A percentile compares a stretch with the other conserved stretches of the same genome.
These are phyloP conservation scores for Eumeta japonica DNA, from an alignment of 1,140 invertebrate genomes.

Conservation along the genomic window DNA sequence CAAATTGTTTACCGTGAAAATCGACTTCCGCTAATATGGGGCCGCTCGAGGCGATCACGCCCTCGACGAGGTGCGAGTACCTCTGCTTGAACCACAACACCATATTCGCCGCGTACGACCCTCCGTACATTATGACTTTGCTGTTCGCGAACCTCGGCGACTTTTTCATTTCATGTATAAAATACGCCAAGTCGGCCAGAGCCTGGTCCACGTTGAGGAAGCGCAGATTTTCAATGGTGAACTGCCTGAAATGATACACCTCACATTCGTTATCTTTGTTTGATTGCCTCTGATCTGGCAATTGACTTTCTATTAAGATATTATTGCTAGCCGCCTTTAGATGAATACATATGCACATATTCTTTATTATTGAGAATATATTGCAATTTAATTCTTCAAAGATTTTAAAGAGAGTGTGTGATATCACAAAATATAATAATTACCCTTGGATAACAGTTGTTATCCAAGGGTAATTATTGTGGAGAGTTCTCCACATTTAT, in stretches of 20 bases:
- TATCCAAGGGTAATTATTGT: too few species aligned
- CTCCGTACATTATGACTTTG: constrained; percentile 61
- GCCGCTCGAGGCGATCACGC: constrained; percentile 70
- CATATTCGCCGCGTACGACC: constrained; percentile 80
- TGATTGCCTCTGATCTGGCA: too few species aligned
- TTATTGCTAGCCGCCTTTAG: too few species aligned
- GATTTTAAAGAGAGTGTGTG: too few species aligned
- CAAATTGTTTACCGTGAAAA: constrained; percentile 57
- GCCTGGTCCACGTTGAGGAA: constrained; percentile 76
- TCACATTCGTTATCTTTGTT: background rate
- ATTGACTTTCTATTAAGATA: too few species aligned
- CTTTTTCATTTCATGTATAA: constrained; percentile 62
- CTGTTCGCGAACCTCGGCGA: constrained; percentile 33
- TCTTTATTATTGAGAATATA: too few species aligned
- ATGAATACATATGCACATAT: too few species aligned
- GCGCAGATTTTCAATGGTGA: constrained; percentile 63
- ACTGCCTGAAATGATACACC: constrained; percentile 59
- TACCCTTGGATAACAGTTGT: too few species aligned
- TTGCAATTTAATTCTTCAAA: too few species aligned
- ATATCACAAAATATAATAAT: too few species aligned
- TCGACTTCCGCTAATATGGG: constrained; percentile 70
- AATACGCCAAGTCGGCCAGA: constrained; percentile 72
- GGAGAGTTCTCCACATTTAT: too few species aligned
- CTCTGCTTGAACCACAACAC: constrained; percentile 74
- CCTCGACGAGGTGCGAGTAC: constrained; percentile 73